Conservation (phyloP, 2,113 vertebrate genomes). For the Onychostruthus taczanowskii region DNA sequence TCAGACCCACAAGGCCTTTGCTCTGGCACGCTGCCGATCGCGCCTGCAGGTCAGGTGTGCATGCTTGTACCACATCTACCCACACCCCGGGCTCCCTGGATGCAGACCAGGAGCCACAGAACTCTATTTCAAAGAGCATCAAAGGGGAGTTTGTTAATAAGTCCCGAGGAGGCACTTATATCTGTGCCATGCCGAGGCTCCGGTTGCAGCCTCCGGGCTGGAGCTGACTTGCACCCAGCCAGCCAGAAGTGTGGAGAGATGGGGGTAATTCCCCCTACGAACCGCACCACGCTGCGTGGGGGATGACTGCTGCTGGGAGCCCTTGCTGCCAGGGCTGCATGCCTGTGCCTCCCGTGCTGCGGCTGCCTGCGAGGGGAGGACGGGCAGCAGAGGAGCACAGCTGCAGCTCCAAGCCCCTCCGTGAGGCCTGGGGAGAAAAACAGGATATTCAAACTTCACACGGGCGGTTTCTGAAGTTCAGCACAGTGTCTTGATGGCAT, state of each 20-base stretch:
- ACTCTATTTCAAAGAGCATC: neutral
- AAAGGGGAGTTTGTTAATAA: neutral
- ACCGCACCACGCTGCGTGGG: fast-evolving
- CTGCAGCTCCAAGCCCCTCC: neutral
- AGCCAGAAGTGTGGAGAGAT: neutral
- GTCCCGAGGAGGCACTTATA: neutral
- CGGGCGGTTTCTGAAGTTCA: neutral
- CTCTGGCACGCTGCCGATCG: fast-evolving
- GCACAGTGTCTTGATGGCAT: neutral
- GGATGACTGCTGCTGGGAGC: neutral
- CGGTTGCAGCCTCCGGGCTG: neutral
- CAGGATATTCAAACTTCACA: neutral
- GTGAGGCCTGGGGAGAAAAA: neutral
- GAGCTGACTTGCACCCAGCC: neutral
- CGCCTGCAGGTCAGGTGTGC: neutral
- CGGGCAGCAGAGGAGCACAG: neutral
- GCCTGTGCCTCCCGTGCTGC: neutral
- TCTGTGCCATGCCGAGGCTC: neutral
- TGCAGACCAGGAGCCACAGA: slow-evolving; percentile 7
- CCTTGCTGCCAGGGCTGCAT: neutral
- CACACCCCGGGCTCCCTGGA: neutral
- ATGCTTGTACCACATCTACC: fast-evolving
- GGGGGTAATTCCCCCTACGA: neutral
- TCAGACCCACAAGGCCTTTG: fast-evolving
- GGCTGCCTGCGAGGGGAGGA: neutral